Percentiles rank a stretch among this genome's conserved stretches.
These are phyloP conservation scores for Apamea epomidion DNA, from an alignment of 2,888 invertebrate species.

Conservation along the genomic window DNA sequence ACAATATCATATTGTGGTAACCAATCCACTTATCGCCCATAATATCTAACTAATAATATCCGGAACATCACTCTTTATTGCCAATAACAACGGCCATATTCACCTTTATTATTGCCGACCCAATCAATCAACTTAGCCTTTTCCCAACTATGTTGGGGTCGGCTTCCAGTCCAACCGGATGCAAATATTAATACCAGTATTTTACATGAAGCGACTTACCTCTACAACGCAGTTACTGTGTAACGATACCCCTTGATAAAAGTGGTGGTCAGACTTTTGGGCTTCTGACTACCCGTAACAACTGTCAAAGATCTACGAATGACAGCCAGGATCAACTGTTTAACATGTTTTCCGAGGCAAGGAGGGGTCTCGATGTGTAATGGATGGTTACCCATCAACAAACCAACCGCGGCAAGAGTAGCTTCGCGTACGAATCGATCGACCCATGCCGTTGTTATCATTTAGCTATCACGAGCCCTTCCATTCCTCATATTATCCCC, in stretches of 20 bases:
- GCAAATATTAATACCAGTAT: too few relatives aligned
- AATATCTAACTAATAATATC: slow-evolving; percentile 21
- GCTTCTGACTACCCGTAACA: background rate
- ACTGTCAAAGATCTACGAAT: background rate
- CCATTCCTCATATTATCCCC: background rate
- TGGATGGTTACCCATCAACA: background rate
- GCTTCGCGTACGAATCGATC: background rate
- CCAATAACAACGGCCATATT: slow-evolving; percentile 8
- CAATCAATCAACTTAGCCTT: too few relatives aligned
- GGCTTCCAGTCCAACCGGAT: too few relatives aligned
- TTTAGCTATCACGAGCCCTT: background rate
- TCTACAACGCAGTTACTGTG: background rate
- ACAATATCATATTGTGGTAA: slow-evolving; percentile 14
- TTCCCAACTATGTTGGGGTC: too few relatives aligned
- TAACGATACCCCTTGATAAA: background rate
- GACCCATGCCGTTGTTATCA: background rate
- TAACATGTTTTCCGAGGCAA: background rate
- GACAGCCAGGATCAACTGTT: background rate
- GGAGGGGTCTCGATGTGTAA: background rate
- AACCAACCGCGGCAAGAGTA: background rate
- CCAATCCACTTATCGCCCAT: slow-evolving; percentile 31
- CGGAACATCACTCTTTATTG: slow-evolving; percentile 12
- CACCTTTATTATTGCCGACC: slow-evolving; percentile 6
- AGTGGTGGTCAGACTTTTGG: background rate
- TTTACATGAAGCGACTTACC: too few relatives aligned